Percentiles rank a stretch among this genome's conserved stretches.
Evolutionary conservation across 2,888 invertebrate genomes (phyloP).

Genomic region (Hydropsyche betteni): DNA sequence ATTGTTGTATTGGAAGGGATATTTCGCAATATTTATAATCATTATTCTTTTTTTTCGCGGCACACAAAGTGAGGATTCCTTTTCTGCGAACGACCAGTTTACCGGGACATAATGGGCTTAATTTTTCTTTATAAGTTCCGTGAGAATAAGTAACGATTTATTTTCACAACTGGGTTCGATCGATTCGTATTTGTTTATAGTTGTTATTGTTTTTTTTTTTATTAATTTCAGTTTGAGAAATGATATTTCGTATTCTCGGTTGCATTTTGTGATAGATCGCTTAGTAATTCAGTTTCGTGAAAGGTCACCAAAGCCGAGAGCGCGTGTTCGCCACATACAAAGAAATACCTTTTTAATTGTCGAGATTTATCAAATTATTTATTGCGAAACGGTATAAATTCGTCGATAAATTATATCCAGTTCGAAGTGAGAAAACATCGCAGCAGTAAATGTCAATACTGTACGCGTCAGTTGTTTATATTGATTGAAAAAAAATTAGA

Average conservation of each 20-base stretch:
- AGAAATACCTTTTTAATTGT: slow-evolving; percentile 21
- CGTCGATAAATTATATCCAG: no score
- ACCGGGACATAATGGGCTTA: background rate
- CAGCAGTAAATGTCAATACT: no score
- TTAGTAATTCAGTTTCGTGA: slow-evolving; percentile 15
- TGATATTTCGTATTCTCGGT: background rate
- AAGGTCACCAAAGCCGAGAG: background rate
- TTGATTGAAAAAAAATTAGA: no score
- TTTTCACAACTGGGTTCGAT: background rate
- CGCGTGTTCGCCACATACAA: background rate
- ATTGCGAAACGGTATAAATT: background rate
- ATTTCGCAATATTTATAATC: slow-evolving; percentile 41
- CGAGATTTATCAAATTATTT: slow-evolving; percentile 8
- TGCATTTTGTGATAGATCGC: background rate
- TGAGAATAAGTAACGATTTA: slow-evolving; percentile 40
- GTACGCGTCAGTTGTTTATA: no score
- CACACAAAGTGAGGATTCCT: slow-evolving; percentile 22
- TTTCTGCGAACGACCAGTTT: slow-evolving; percentile 34
- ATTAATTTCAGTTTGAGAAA: background rate
- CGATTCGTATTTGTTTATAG: background rate
- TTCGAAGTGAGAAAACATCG: no score
- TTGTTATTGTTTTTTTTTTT: background rate
- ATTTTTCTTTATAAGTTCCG: slow-evolving; percentile 32
- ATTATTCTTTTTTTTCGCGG: slow-evolving; percentile 31
- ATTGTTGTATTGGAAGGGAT: background rate